phyloP scores from a whole-genome alignment of 2,113 vertebrate species.

The Mungos mungo region DNA sequence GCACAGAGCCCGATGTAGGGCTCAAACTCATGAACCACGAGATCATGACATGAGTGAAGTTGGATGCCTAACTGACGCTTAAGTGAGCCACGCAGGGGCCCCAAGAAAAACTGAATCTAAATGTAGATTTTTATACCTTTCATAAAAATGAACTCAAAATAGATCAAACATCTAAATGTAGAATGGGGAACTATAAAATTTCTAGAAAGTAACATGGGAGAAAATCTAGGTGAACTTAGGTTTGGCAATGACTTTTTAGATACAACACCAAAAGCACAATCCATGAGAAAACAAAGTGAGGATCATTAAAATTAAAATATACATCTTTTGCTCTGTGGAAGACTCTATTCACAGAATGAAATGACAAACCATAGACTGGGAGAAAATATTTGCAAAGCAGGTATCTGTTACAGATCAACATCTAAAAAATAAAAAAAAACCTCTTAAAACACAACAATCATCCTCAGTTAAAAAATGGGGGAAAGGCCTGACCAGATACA shows the following conservation, averaged over 20 bases:
- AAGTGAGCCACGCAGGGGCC: no score
- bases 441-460: not conserved
- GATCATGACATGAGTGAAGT: no score
- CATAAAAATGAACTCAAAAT: not conserved
- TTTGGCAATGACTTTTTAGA: not conserved
- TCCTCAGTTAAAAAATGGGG: not conserved
- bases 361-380: not conserved
- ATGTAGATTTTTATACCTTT: not conserved
- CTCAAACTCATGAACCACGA: no score
- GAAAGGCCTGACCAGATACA: not conserved
- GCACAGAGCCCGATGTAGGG: no score
- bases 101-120: not conserved
- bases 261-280: not conserved
- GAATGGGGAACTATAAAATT: not conserved
- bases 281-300: not conserved
- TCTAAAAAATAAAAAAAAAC: not conserved
- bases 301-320: not conserved
- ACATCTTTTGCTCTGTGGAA: not conserved
- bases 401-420: not conserved
- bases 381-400: not conserved
- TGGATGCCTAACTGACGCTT: no score
- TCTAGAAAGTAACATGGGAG: not conserved
- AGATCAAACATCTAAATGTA: not conserved
- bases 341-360: not conserved
- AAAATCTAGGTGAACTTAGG: not conserved